Conservation (phyloP, 2,113 vertebrate species). For the Nibea coibor region DNA sequence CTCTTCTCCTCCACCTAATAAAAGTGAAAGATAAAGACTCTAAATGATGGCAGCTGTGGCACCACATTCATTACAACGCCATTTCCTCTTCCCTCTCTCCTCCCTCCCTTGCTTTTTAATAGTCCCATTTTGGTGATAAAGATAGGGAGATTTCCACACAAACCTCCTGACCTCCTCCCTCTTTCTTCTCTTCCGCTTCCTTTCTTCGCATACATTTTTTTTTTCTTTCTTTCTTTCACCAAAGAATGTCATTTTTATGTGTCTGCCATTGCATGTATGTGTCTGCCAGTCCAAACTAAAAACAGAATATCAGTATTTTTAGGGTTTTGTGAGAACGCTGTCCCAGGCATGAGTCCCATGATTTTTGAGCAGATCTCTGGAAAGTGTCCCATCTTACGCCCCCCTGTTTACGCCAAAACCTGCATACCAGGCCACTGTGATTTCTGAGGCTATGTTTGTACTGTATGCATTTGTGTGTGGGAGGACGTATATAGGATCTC, state of each 20-base stretch:
- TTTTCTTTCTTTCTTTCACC: not conserved
- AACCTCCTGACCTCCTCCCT: constrained; percentile 29
- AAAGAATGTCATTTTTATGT: not conserved
- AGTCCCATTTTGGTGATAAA: constrained; percentile 64
- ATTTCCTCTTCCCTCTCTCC: constrained; percentile 49
- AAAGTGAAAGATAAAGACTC: constrained; percentile 71
- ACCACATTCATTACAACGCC: constrained; percentile 58
- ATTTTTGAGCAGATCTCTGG: constrained; percentile 25
- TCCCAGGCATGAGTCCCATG: constrained; percentile 28
- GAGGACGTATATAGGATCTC: constrained; percentile 14
- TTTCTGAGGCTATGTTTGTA: constrained; percentile 13
- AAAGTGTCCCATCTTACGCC: constrained; percentile 4
- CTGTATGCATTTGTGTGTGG: constrained; percentile 12
- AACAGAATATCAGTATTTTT: constrained; percentile 32
- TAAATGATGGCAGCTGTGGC: constrained; percentile 70
- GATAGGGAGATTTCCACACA: constrained; percentile 54
- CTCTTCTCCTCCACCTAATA: constrained; percentile 60
- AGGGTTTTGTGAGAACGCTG: constrained; percentile 5
- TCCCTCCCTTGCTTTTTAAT: constrained; percentile 56
- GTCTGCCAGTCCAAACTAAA: not conserved
- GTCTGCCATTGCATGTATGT: not conserved
- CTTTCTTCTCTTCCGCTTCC: not conserved
- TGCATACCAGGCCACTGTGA: constrained; percentile 6
- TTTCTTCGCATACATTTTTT: not conserved
- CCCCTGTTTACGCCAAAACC: constrained; percentile 20